phyloP scores from a whole-genome alignment of 2,113 vertebrate genomes.

The Carlito syrichta region DNA sequence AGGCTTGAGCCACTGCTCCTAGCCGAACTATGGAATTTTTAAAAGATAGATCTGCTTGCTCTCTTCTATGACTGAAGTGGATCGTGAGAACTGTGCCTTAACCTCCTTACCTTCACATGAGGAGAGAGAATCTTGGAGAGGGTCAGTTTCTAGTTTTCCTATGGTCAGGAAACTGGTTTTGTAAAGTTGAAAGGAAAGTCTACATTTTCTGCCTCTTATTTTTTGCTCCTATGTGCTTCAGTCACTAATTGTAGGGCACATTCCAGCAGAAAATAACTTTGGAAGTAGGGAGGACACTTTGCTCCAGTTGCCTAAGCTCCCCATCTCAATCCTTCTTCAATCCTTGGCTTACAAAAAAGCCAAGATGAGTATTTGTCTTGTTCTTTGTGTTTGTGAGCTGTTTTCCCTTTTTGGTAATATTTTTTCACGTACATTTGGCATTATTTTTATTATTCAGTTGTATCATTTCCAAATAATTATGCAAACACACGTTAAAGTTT shows the following conservation, averaged over 20 bases:
- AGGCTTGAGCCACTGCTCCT: too few relatives aligned
- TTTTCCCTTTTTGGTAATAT: background rate
- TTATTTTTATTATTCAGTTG: background rate
- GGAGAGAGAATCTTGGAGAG: background rate
- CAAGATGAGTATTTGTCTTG: background rate
- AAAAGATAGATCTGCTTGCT: background rate
- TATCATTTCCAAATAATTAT: background rate
- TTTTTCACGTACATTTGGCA: background rate
- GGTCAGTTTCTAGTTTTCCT: background rate
- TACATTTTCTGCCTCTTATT: background rate
- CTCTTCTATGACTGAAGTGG: background rate
- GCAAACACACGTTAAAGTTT: background rate
- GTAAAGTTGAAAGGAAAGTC: background rate
- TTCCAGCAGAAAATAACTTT: background rate
- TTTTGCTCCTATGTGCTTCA: background rate
- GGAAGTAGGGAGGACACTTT: background rate
- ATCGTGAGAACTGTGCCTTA: background rate
- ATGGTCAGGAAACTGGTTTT: background rate
- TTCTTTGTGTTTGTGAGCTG: background rate
- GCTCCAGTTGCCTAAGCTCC: background rate
- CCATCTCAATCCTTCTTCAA: background rate
- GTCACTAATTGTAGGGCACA: background rate
- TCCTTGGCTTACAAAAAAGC: background rate
- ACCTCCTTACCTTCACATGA: background rate
- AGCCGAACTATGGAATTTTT: too few relatives aligned